A percentile compares a stretch with the other conserved stretches of the same genome.
Evolutionary conservation across 2,888 invertebrate species (phyloP).

Genomic region (Melolontha melolontha): DNA sequence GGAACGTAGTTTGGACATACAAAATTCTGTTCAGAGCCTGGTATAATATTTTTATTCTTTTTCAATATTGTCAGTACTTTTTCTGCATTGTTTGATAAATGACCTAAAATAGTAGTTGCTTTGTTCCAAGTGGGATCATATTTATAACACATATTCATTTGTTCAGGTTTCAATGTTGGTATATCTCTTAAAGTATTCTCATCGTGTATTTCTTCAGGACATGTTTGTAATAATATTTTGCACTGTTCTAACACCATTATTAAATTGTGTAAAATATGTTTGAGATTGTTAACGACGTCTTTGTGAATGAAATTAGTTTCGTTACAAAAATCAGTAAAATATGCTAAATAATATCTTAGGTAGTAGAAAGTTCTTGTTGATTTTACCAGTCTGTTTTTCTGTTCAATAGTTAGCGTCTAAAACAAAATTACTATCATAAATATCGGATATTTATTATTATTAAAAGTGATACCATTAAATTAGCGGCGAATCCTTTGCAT

Average conservation of each 20-base stretch:
- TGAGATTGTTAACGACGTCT: slow-evolving; percentile 63
- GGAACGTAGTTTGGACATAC: slow-evolving; percentile 54
- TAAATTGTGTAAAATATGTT: slow-evolving; percentile 67
- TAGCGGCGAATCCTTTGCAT: slow-evolving; percentile 86
- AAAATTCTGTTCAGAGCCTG: slow-evolving; percentile 53
- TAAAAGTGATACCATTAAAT: slow-evolving; percentile 73
- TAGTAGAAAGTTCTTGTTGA: slow-evolving; percentile 71
- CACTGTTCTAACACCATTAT: slow-evolving; percentile 76
- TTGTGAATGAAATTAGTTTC: slow-evolving; percentile 53
- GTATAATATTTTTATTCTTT: slow-evolving; percentile 52
- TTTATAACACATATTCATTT: slow-evolving; percentile 53
- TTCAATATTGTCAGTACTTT: slow-evolving; percentile 52
- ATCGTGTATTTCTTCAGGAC: slow-evolving; percentile 65
- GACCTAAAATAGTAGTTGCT: slow-evolving; percentile 49
- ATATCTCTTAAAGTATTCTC: slow-evolving; percentile 52
- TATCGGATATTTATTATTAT: neutral
- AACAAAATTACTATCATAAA: slow-evolving; percentile 54
- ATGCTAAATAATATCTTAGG: slow-evolving; percentile 68
- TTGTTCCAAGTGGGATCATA: slow-evolving; percentile 57
- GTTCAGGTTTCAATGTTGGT: slow-evolving; percentile 54
- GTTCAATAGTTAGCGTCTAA: slow-evolving; percentile 73
- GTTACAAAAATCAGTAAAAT: slow-evolving; percentile 58
- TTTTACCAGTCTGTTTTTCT: slow-evolving; percentile 73
- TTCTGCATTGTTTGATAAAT: slow-evolving; percentile 45
- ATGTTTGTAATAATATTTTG: slow-evolving; percentile 73